Percentiles rank a stretch among this genome's conserved stretches.
Conservation (phyloP, 2,113 vertebrate genomes). For the Promerops cafer region DNA sequence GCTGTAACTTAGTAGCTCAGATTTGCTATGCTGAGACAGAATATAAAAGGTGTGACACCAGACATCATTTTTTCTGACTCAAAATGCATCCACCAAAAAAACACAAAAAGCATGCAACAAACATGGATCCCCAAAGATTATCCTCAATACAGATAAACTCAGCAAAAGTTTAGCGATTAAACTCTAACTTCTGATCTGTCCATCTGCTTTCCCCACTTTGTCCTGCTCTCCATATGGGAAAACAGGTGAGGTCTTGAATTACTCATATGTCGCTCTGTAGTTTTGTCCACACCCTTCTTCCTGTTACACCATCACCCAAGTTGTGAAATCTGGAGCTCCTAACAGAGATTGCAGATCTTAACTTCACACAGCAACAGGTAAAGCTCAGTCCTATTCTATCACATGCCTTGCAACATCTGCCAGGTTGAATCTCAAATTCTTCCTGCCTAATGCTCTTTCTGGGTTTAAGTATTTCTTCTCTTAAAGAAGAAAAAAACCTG, state of each 20-base stretch:
- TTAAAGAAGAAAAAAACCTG: neutral
- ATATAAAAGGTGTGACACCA: neutral
- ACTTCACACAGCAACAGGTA: neutral
- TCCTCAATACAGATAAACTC: neutral
- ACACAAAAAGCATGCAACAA: neutral
- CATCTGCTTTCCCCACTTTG: constrained; percentile 44
- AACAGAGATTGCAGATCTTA: constrained; percentile 8
- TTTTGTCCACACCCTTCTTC: constrained; percentile 62
- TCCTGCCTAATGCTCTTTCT: neutral
- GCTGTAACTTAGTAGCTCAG: neutral
- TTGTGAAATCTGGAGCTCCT: constrained; percentile 46
- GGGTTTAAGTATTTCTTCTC: neutral
- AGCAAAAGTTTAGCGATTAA: neutral
- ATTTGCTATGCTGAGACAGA: neutral
- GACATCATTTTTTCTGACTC: neutral
- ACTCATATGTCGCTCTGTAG: constrained; percentile 33
- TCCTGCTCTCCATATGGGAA: constrained; percentile 24
- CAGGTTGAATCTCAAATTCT: neutral
- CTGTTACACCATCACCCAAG: constrained; percentile 41
- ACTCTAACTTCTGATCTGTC: constrained; percentile 11
- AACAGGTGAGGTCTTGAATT: constrained; percentile 61
- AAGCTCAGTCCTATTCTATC: neutral
- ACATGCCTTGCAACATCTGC: neutral
- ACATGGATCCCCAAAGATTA: neutral
- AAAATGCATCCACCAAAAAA: neutral